Conservation (phyloP, 2,797 vertebrate genomes). For the Cyprinella venusta region DNA sequence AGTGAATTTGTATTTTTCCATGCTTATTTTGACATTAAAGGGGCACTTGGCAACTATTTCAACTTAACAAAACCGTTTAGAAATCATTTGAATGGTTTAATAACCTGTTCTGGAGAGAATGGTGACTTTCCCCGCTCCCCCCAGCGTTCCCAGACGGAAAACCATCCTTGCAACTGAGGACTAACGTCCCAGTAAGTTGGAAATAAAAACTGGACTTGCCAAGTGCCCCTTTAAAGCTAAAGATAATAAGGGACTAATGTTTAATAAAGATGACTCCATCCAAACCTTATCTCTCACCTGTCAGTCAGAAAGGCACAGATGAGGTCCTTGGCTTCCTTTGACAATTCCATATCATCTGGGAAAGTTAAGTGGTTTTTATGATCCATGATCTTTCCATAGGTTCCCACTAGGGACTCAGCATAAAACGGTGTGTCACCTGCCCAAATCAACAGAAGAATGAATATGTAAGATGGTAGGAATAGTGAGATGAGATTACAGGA, state of each 20-base stretch:
- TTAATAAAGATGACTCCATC: not conserved
- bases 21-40: not conserved
- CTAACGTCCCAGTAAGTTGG: too few species aligned
- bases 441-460: not conserved
- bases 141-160: too few species aligned
- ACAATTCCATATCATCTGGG: slow-evolving; percentile 92
- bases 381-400: slow-evolving; percentile 99
- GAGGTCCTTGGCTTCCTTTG: slow-evolving; percentile 89
- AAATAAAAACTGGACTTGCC: too few species aligned
- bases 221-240: not conserved
- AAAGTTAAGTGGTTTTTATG: slow-evolving; percentile 92
- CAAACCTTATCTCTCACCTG: slow-evolving; percentile 76
- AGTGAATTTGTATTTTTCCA: not conserved
- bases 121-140: too few species aligned
- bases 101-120: too few species aligned
- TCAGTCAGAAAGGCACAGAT: slow-evolving; percentile 96
- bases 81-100: too few species aligned
- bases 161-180: too few species aligned
- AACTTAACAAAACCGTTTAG: too few species aligned
- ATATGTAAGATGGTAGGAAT: not conserved
- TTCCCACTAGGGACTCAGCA: slow-evolving; percentile 95
- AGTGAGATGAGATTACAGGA: not conserved
- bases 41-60: too few species aligned
- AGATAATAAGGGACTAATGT: not conserved
- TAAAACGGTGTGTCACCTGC: slow-evolving; percentile 98